phyloP scores from a whole-genome alignment of 1,140 invertebrate species.

The Drosophila hydei region DNA sequence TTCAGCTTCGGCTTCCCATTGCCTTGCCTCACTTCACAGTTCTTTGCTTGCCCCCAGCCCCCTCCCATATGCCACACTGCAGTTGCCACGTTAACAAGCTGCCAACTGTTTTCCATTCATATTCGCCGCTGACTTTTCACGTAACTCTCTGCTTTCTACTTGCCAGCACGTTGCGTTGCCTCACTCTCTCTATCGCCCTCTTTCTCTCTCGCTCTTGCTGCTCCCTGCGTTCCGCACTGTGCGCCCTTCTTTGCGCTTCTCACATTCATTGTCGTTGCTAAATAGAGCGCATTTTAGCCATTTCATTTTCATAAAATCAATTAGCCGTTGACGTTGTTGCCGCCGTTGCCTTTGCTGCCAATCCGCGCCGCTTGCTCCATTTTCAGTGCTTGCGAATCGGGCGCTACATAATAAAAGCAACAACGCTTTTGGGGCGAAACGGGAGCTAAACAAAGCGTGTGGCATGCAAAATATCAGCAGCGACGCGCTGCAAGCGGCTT shows the following conservation, averaged over 20 bases:
- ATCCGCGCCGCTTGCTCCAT: conserved; percentile 32
- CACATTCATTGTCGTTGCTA: conserved; percentile 69
- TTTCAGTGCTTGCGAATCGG: conserved; percentile 33
- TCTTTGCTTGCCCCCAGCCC: not conserved
- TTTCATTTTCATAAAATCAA: conserved; percentile 71
- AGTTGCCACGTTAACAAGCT: conserved; percentile 44
- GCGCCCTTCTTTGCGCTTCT: not conserved
- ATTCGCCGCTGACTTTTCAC: conserved; percentile 11
- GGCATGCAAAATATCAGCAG: conserved; percentile 48
- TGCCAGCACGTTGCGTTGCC: conserved; percentile 6
- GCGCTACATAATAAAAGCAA: conserved; percentile 6
- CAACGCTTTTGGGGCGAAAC: conserved; percentile 10
- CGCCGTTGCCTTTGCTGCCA: conserved; percentile 5
- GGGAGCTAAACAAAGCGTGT: conserved; percentile 39
- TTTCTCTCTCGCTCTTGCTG: not conserved
- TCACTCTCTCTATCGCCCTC: not conserved
- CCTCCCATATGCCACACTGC: not conserved
- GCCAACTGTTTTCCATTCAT: conserved; percentile 46
- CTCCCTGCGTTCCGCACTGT: not conserved
- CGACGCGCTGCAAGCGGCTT: conserved; percentile 23
- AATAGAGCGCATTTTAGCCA: conserved; percentile 80
- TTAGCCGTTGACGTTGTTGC: conserved; percentile 56
- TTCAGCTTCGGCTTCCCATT: conserved; percentile 14
- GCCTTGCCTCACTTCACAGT: not conserved
- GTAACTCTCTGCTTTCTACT: conserved; percentile 10